Base-by-base conservation (phyloP, 2,888 invertebrate species). In the Deilephila elpenor region DNA sequence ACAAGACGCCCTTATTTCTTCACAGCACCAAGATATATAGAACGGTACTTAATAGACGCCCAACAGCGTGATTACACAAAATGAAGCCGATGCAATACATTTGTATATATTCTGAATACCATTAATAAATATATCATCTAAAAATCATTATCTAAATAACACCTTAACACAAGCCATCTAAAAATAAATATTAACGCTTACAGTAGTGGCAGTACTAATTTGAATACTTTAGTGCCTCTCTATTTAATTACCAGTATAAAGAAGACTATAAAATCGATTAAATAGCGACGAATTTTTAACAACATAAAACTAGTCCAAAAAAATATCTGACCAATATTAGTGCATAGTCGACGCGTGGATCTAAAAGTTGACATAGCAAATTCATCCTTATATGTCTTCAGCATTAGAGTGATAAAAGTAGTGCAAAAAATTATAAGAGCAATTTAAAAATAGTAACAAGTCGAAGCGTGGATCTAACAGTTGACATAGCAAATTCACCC, bases 181-280 rank as follows among this genome's bases (percentile, higher is more conserved):
- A 86, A 86, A 86, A 87, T 84, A 86, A 85, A 82, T 80, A 80
- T 72, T 77, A 83, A 79, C 79, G 80, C 84, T 87, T 86, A 83
- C 72, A 77, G 76, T 80, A 81, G 86, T 87, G 88, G 88, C 89
- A 89, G 89, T 89, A 83, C 83, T 83, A 74, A 75, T 71, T 62
- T 76, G 73, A 72, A 72, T 75, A 59, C 71, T 20, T 34, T 72
- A 34, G 75, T 83, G 79, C 78, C 74, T 75, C 78, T 77, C 78
- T 74, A 71, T 70, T 74, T 73, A 70, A 76, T 75, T 75, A 77
- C 37, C 44, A 51, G 64, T 44, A 17, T 44, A 60, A 71, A n/a
- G 19, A 17, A 60, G 59, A 71, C 56, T 56, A n/a, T 56, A 5
- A n/a, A 56, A 56, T n/a, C 56, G n/a, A 56, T 56, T 56, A 6